Evolutionary conservation across 2,888 invertebrate genomes (phyloP).

Genomic region (Barypeithes pellucidus): DNA sequence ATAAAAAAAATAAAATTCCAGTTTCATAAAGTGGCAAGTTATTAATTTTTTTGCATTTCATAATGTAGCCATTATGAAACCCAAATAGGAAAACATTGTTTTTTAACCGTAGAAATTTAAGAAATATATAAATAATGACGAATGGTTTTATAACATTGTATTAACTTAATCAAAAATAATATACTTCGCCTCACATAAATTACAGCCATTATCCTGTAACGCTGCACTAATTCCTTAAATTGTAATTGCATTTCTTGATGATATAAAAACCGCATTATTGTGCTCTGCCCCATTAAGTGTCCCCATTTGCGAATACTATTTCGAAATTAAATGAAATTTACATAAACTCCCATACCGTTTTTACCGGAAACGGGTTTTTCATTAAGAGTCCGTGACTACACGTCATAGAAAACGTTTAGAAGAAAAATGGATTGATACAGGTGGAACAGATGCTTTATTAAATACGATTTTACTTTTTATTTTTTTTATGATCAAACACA

Average conservation of each 20-base stretch:
- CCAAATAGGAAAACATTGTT: no score
- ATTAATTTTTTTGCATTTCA: no score
- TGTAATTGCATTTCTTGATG: constrained; percentile 45
- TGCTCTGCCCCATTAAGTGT: constrained; percentile 43
- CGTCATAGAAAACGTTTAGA: no score
- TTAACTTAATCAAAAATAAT: constrained; percentile 21
- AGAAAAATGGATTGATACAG: no score
- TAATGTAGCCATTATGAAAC: no score
- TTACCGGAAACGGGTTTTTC: constrained; percentile 36
- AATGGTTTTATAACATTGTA: not conserved
- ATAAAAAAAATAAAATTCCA: no score
- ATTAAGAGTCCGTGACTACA: not conserved
- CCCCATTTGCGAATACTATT: constrained; percentile 46
- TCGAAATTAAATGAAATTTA: constrained; percentile 41
- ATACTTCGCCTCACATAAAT: constrained; percentile 22
- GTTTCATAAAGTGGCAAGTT: no score
- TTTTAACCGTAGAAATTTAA: no score
- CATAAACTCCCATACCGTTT: constrained; percentile 43
- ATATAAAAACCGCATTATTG: constrained; percentile 40
- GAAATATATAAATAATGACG: no score
- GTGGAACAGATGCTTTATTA: no score
- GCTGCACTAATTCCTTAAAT: constrained; percentile 51
- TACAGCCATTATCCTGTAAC: constrained; percentile 42
- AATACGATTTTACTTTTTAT: no score
- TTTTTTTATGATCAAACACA: no score